Evolutionary conservation across 1,140 invertebrate genomes (phyloP).

Genomic region (Zaprionus vittiger): DNA sequence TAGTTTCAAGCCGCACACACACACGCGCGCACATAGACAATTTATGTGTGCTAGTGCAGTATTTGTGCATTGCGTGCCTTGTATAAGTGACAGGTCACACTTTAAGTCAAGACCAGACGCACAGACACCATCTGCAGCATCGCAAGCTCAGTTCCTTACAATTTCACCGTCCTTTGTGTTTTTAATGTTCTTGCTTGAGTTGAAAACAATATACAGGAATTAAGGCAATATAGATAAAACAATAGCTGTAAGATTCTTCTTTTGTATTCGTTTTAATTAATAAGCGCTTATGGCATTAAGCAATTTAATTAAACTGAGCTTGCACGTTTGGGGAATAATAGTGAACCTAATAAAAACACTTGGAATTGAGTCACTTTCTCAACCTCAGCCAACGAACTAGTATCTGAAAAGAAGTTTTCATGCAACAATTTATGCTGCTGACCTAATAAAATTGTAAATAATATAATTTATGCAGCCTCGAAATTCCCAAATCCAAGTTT

Average conservation of each 20-base stretch:
- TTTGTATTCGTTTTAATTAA: background rate
- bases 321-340: background rate
- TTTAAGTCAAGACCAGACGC: constrained; percentile 30
- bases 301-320: background rate
- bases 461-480: constrained; percentile 2
- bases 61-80: constrained; percentile 56
- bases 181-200: no score
- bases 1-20: constrained; percentile 56
- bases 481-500: background rate
- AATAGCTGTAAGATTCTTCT: no score
- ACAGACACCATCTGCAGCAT: constrained; percentile 2
- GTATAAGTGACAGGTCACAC: constrained; percentile 40
- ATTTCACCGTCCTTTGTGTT: background rate
- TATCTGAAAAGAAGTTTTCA: no score
- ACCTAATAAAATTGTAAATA: background rate
- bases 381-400: no score
- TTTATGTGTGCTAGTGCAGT: constrained; percentile 63
- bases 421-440: background rate
- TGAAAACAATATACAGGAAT: no score
- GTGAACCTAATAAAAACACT: background rate
- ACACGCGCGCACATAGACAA: constrained; percentile 22
- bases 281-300: background rate
- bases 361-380: background rate
- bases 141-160: background rate
- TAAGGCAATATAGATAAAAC: no score